phyloP scores from a whole-genome alignment of 2,888 invertebrate species.

The Hedya salicella region DNA sequence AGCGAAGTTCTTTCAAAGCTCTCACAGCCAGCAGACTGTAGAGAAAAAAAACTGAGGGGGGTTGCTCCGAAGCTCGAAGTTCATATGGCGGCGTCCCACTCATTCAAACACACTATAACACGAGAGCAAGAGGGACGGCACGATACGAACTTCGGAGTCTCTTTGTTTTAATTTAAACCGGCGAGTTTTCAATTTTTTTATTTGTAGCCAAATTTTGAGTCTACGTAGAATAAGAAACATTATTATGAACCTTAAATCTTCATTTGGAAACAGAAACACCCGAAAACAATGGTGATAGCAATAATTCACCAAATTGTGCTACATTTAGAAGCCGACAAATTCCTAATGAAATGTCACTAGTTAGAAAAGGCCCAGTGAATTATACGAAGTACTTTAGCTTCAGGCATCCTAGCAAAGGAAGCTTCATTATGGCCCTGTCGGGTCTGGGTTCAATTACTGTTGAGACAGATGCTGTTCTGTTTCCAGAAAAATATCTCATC shows the following conservation, averaged over 20 bases:
- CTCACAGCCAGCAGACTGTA: too few species aligned
- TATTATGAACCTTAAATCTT: not conserved
- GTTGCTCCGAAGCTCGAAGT: too few species aligned
- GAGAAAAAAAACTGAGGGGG: too few species aligned
- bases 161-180: too few species aligned
- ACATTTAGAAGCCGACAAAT: not conserved
- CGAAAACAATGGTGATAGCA: not conserved
- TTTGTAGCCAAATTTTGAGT: too few species aligned
- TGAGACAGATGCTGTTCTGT: not conserved
- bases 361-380: not conserved
- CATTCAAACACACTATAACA: too few species aligned
- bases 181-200: too few species aligned
- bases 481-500: not conserved
- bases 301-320: not conserved
- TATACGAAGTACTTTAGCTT: not conserved
- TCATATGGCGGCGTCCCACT: too few species aligned
- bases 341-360: not conserved
- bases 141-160: too few species aligned
- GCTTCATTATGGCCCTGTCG: not conserved
- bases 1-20: too few species aligned
- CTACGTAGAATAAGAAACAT: too few species aligned
- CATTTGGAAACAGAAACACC: not conserved
- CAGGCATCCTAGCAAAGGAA: not conserved
- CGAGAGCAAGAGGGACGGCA: too few species aligned
- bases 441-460: conserved; percentile 9